A percentile compares a stretch with the other conserved stretches of the same genome.
phyloP scores from a whole-genome alignment of 2,113 vertebrate genomes.

The Microtus montanus region DNA sequence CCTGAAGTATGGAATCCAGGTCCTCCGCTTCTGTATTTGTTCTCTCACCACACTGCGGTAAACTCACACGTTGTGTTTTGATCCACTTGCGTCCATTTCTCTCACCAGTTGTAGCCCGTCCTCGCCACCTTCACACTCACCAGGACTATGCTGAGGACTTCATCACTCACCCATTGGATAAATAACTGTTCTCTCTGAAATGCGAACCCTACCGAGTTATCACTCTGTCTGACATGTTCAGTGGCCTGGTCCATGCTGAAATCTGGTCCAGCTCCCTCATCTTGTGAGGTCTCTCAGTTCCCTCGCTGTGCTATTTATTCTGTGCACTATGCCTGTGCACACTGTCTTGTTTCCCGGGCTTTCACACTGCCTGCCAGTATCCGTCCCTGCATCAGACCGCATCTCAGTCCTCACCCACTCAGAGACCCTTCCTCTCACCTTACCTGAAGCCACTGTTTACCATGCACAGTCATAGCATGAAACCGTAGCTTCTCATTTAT shows the following conservation, averaged over 20 bases:
- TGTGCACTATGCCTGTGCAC: not conserved
- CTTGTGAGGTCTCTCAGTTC: not conserved
- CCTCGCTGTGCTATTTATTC: not conserved
- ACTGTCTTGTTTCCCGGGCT: not conserved
- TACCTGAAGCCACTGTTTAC: not conserved
- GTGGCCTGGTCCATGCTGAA: not conserved
- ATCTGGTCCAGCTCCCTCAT: not conserved
- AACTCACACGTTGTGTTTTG: not conserved
- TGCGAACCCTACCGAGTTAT: not conserved
- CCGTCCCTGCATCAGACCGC: not conserved
- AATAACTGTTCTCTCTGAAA: not conserved
- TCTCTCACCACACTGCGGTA: too few relatives aligned
- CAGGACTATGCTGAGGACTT: not conserved
- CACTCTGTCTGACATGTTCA: not conserved
- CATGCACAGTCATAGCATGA: not conserved
- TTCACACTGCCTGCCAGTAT: not conserved
- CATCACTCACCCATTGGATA: not conserved
- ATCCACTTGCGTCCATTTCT: not conserved
- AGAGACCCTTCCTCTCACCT: not conserved
- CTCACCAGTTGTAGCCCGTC: not conserved
- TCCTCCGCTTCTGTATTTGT: not conserved
- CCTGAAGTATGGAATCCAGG: not conserved
- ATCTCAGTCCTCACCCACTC: not conserved
- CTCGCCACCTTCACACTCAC: not conserved
- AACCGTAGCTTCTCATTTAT: not conserved